phyloP scores from a whole-genome alignment of 2,797 vertebrate species.

The Caiman crocodilus region DNA sequence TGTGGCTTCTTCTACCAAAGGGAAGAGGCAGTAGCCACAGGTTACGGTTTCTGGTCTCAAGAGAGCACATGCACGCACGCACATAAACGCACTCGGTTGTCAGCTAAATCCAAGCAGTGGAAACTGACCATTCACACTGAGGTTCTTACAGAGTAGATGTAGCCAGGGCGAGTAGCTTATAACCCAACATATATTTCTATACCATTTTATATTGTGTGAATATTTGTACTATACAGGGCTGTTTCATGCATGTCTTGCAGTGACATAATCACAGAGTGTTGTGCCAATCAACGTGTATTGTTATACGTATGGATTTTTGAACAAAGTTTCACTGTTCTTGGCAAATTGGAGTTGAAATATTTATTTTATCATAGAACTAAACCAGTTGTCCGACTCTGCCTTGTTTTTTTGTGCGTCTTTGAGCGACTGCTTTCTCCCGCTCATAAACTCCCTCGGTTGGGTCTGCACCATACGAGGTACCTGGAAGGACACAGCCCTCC shows the following conservation, averaged over 20 bases:
- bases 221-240: constrained; percentile 23
- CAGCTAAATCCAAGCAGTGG: neutral
- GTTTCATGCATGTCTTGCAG: neutral
- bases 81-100: neutral
- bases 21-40: neutral
- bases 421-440: too few species aligned
- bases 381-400: neutral
- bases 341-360: constrained; percentile 19
- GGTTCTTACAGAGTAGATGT: neutral
- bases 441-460: neutral
- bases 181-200: neutral
- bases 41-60: neutral
- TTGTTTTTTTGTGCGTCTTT: neutral
- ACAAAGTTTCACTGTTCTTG: neutral
- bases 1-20: neutral
- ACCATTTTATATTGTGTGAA: neutral
- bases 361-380: constrained; percentile 56
- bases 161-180: neutral
- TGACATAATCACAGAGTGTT: neutral
- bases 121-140: neutral
- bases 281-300: neutral
- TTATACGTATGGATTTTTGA: neutral
- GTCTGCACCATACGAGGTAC: neutral
- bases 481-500: neutral
- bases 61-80: rapidly evolving